Percentiles rank a stretch among this genome's conserved stretches.
Conservation (phyloP, 2,113 vertebrate genomes). For the Xerus inauris region DNA sequence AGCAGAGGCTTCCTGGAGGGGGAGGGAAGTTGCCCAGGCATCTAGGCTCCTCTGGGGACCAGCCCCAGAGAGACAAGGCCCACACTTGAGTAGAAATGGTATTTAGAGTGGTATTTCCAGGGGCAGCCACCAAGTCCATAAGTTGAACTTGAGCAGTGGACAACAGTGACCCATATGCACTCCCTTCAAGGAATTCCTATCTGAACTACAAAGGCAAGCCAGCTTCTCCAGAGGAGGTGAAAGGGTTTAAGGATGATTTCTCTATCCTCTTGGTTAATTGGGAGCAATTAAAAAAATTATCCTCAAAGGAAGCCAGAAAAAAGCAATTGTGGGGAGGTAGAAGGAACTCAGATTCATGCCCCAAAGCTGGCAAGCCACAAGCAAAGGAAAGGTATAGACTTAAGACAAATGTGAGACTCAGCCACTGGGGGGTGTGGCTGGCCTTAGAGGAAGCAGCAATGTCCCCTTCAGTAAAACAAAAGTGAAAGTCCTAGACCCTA, state of each 20-base stretch:
- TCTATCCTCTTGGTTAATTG: neutral
- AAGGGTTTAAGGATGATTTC: neutral
- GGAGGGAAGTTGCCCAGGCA: neutral
- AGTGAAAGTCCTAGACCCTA: neutral
- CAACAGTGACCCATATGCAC: neutral
- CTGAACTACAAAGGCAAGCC: neutral
- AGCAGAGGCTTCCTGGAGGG: slow-evolving; percentile 57
- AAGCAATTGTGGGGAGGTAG: neutral
- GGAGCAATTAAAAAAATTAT: neutral
- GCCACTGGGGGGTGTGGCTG: neutral
- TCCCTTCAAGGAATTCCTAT: neutral
- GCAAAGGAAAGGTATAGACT: neutral
- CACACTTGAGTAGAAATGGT: neutral
- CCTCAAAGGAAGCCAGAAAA: slow-evolving; percentile 17
- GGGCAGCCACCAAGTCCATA: neutral
- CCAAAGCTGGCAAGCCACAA: neutral
- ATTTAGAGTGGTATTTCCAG: neutral
- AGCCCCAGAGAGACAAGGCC: neutral
- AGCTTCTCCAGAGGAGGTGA: neutral
- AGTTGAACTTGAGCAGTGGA: neutral
- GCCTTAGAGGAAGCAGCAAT: neutral
- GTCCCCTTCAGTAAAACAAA: neutral
- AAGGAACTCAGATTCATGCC: neutral
- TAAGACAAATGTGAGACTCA: neutral
- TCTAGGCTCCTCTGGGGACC: neutral